Evolutionary conservation across 2,888 invertebrate genomes (phyloP), one percentile per base, ranked within the genome.

Genomic region (Diloba caeruleocephala): DNA sequence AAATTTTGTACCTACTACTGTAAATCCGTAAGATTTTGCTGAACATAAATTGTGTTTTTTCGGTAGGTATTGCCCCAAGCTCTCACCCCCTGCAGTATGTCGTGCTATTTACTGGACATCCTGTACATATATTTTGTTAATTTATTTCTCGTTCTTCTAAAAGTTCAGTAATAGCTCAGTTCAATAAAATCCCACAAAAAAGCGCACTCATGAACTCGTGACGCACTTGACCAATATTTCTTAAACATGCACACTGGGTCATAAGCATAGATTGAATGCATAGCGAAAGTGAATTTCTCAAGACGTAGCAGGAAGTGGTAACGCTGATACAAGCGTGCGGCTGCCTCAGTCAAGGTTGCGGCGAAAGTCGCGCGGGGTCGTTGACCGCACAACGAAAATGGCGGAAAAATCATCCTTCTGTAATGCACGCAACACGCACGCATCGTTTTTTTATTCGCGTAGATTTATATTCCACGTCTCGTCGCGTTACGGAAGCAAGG

Each of bases 271-370:
- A 44, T 44, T 72, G 69, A 76, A 76, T 75, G 70, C 81, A 78
- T 66, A 84, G 89, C 88, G 91, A 92, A 92, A 92, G 91, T 88
- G 81, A 80, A 86, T 89, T 90, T 91, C 90, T 87, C 85, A 80
- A 78, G 73, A 75, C 79, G 75, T 74, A 72, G 81, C 80, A 85
- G 89, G 89, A 89, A 90, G 88, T 84, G 75, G 72, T 83, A 84
- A 83, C 83, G 75, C 60, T 71, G 76, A 81, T 74, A 81, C 70
- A 68, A 79, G 65, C 70, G 70, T 74, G 77, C 79, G 62, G 76
- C 78, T 76, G 78, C 79, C 73, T 72, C 70, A 86, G 89, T 91
- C 92, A 92, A 92, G 92, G 92, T 91, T 91, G 90, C 74, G 79
- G 92, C 88, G 92, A 92, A 92, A 92, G 92, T 91, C 76, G 79